Base-by-base conservation (phyloP, 2,888 invertebrate species). In the Dyspetes luteomarginatus region DNA sequence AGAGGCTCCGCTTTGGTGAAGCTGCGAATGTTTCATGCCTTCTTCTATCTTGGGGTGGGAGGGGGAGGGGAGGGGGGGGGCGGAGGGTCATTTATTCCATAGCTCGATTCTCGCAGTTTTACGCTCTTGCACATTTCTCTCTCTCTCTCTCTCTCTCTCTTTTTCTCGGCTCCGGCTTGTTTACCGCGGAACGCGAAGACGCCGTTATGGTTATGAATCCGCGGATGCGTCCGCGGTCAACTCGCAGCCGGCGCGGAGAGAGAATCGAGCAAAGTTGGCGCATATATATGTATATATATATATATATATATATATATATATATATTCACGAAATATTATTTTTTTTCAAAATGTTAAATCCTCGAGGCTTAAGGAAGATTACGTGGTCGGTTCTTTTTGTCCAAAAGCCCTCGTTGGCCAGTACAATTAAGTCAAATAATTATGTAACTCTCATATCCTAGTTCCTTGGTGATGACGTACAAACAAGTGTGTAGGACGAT, bases 141-240 rank as follows among this genome's bases (percentile, higher is more conserved):
- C 12, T 24, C 15, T n/a, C 17, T 4, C 17, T 58, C 56, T 17
- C 24, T 4, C 17, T 24, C 24, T 26, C 26, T 45, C 24, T 52
- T 36, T 22, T 30, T 45, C 22, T 28, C 15, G 73, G 82, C 82
- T 86, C 83, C 83, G 12, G 82, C 83, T 86, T 85, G 87, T 87
- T 87, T 85, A 85, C 85, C 41, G 45, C 30, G 26, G 24, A 81
- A 78, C 80, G 58, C 73, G 80, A 68, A 80, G 83, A 78, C 83
- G 82, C 67, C 65, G 86, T 85, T 86, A 86, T 85, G 85, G 84
- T 88, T 86, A 87, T 82, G 86, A 88, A 87, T 86, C 83, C 84
- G 78, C 76, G 73, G 43, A 45, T 24, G 64, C 26, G 55, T 24
- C 7, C 24, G 41, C 17, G 50, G 5, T 19, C 5, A 45, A 17